Conservation (phyloP, 2,113 vertebrate species). For the Calidris pygmaea region DNA sequence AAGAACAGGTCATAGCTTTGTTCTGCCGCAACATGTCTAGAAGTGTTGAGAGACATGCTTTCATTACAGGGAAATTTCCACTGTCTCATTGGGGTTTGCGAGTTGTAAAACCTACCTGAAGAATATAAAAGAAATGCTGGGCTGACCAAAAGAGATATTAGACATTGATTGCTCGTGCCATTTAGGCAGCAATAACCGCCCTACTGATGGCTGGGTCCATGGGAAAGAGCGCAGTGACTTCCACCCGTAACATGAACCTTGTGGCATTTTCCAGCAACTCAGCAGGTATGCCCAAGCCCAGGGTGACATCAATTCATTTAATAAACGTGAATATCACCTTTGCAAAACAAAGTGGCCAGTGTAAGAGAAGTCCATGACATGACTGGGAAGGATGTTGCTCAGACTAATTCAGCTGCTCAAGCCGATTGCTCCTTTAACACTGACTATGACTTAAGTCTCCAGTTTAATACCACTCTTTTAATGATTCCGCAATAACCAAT, state of each 20-base stretch:
- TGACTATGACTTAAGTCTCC: not conserved
- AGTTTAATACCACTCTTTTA: not conserved
- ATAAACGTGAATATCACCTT: not conserved
- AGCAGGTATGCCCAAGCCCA: not conserved
- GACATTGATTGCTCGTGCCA: not conserved
- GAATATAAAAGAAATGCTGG: not conserved
- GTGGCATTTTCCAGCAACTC: not conserved
- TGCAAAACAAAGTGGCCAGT: not conserved
- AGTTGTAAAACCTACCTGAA: not conserved
- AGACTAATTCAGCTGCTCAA: not conserved
- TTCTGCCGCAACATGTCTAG: constrained; percentile 5
- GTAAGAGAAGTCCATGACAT: not conserved
- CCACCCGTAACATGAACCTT: not conserved
- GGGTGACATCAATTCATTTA: not conserved
- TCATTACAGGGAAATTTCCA: constrained; percentile 36
- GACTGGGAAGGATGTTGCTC: not conserved
- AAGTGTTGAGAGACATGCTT: not conserved
- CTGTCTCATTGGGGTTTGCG: constrained; percentile 1
- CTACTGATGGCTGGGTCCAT: not conserved
- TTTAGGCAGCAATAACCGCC: not conserved
- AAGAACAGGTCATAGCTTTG: constrained; percentile 48
- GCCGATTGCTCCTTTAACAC: not conserved
- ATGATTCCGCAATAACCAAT: not conserved
- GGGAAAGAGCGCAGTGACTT: not conserved
- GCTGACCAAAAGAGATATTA: not conserved